These are phyloP conservation scores for Myotis vivesi DNA, from an alignment of 2,797 vertebrate genomes.

Conservation along the genomic window DNA sequence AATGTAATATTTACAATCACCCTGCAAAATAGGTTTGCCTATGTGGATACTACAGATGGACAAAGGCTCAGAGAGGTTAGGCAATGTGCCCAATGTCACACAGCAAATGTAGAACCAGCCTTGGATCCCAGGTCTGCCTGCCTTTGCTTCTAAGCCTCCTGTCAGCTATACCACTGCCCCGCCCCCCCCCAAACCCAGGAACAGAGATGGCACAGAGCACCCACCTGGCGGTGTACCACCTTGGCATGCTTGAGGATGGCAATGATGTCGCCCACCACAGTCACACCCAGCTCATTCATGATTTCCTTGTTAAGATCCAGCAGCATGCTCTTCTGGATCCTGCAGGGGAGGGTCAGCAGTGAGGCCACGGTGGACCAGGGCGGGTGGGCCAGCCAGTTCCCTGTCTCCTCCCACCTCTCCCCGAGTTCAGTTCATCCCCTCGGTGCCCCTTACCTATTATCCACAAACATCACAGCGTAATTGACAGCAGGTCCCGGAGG, in stretches of 20 bases:
- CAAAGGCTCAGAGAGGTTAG: neutral
- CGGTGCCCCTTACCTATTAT: slow-evolving; percentile 89
- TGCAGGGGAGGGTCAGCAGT: slow-evolving; percentile 56
- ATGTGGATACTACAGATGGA: neutral
- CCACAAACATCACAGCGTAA: slow-evolving; percentile 94
- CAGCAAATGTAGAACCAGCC: neutral
- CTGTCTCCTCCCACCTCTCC: neutral
- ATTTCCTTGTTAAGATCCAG: slow-evolving; percentile 97
- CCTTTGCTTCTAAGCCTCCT: neutral
- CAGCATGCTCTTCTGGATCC: slow-evolving; percentile 96
- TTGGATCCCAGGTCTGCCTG: neutral
- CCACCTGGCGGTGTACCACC: slow-evolving; percentile 93
- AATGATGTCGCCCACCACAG: slow-evolving; percentile 95
- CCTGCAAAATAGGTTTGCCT: neutral
- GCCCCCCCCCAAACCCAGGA: neutral
- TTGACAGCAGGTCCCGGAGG: slow-evolving; percentile 94
- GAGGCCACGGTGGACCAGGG: neutral
- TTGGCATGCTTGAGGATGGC: slow-evolving; percentile 97
- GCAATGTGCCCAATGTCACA: neutral
- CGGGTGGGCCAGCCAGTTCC: neutral
- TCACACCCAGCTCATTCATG: slow-evolving; percentile 96
- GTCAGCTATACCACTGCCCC: neutral
- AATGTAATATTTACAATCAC: neutral
- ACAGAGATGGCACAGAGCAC: neutral
- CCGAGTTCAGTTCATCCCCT: neutral